Evolutionary conservation across 2,888 invertebrate genomes (phyloP).

Genomic region (Elysia crispata): DNA sequence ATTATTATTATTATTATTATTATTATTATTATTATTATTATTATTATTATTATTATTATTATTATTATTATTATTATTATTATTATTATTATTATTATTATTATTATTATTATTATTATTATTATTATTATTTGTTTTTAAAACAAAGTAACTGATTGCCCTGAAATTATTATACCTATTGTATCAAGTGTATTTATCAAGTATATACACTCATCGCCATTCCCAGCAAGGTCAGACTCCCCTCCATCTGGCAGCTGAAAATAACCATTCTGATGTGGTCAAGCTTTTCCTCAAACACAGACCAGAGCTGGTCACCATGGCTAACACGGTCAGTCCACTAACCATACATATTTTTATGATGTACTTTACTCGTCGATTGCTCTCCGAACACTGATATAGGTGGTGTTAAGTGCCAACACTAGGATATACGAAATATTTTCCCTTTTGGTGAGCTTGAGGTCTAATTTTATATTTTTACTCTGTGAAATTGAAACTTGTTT

Average conservation of each 20-base stretch:
- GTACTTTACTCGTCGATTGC: too few species aligned
- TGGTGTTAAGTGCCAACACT: too few species aligned
- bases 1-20: background rate
- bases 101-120: background rate
- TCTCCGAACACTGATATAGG: too few species aligned
- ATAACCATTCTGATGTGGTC: slow-evolving; percentile 98
- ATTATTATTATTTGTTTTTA: background rate
- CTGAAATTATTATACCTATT: background rate
- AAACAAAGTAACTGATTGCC: too few species aligned
- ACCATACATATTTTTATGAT: too few species aligned
- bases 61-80: background rate
- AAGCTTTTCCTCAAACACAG: slow-evolving; percentile 92
- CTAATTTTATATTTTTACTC: too few species aligned
- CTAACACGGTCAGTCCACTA: slow-evolving; percentile 84
- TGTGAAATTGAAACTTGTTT: too few species aligned
- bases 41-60: background rate
- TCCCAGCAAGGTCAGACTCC: slow-evolving; percentile 91
- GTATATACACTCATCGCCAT: background rate
- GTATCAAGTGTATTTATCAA: background rate
- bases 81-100: background rate
- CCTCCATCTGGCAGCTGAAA: slow-evolving; percentile 97
- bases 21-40: background rate
- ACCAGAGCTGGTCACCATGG: slow-evolving; percentile 92
- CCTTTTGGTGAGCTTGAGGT: too few species aligned
- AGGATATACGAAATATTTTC: too few species aligned